phyloP scores from a whole-genome alignment of 2,113 vertebrate species.

The Phrynocephalus versicolor region DNA sequence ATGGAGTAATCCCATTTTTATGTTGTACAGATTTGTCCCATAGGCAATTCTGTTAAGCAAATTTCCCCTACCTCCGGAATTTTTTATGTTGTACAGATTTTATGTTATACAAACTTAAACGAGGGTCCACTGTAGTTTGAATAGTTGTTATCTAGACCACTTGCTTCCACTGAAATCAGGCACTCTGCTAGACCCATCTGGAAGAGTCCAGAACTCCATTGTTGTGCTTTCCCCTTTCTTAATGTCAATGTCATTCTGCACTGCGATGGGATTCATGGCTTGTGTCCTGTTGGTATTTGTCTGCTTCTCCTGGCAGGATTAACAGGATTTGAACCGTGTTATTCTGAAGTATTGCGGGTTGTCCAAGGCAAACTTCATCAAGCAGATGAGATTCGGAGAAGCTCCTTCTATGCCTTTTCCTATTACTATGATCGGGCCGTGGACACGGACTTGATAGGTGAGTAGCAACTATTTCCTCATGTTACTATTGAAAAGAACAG shows the following conservation, averaged over 20 bases:
- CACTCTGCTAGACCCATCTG: not conserved
- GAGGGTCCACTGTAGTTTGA: too few species aligned
- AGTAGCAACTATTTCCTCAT: conserved; percentile 36
- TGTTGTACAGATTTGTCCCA: too few species aligned
- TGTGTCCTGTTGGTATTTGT: not conserved
- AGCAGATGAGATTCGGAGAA: conserved; percentile 79
- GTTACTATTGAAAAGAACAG: not conserved
- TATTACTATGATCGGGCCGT: conserved; percentile 95
- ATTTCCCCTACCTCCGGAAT: too few species aligned
- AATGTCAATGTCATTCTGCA: not conserved
- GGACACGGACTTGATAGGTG: conserved; percentile 91
- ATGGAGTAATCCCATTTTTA: too few species aligned
- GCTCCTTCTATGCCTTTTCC: conserved; percentile 93
- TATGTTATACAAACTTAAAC: too few species aligned
- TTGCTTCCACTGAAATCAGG: not conserved
- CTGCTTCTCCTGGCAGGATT: conserved; percentile 75
- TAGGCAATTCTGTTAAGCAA: too few species aligned
- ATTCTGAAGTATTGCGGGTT: conserved; percentile 85
- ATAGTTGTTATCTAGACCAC: conserved; percentile 1
- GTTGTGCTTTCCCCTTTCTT: not conserved
- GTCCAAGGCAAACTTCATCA: conserved; percentile 89
- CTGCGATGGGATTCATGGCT: not conserved
- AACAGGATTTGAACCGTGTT: conserved; percentile 86
- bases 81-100: too few species aligned
- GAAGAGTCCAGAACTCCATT: not conserved